Evolutionary conservation across 2,888 invertebrate genomes (phyloP).

Genomic region (Entomobrya multifasciata): DNA sequence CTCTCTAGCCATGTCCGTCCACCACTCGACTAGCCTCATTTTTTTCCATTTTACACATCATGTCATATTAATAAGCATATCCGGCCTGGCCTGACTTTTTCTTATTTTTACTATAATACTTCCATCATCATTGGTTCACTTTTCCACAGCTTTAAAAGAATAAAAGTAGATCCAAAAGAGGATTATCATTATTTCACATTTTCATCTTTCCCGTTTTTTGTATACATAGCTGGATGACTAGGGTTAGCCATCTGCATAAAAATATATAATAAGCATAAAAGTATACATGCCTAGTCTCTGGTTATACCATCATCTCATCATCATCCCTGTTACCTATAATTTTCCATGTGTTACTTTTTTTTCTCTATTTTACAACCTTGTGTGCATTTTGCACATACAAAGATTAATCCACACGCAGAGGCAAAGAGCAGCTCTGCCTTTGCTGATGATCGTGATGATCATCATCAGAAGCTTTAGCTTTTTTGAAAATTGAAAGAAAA

Average conservation of each 20-base stretch:
- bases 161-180: background rate
- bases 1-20: no score
- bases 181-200: conserved; percentile 48
- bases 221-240: no score
- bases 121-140: conserved; percentile 1
- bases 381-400: conserved; percentile 22
- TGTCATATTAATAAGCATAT: conserved; percentile 55
- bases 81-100: conserved; percentile 29
- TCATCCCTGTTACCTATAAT: conserved; percentile 8
- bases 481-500: conserved; percentile 71
- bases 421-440: background rate
- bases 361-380: background rate
- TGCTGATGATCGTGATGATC: background rate
- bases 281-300: background rate
- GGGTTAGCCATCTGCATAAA: no score
- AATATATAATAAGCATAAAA: no score
- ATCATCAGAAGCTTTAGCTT: conserved; percentile 19
- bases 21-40: background rate
- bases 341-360: conserved; percentile 41
- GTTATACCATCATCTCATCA: conserved; percentile 17
- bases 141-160: background rate
- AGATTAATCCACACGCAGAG: conserved; percentile 40
- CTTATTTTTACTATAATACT: conserved; percentile 29
- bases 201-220: background rate
- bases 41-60: conserved; percentile 4